Evolutionary conservation across 2,797 vertebrate species (phyloP).

Genomic region (Eulemur mongoz): DNA sequence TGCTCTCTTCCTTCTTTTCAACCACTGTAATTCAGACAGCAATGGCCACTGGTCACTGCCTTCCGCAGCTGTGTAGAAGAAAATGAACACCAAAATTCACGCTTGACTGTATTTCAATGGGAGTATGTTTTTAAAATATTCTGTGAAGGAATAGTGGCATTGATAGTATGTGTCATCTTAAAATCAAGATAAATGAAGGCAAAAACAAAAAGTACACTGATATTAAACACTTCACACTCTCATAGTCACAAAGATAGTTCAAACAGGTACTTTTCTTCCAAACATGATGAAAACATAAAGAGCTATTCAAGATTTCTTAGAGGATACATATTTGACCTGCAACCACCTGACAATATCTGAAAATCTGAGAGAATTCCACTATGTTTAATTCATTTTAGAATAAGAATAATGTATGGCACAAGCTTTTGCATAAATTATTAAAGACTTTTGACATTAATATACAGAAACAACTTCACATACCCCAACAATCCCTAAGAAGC

Average conservation of each 20-base stretch:
- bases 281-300: background rate
- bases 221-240: background rate
- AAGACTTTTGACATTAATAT: background rate
- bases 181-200: constrained; percentile 12
- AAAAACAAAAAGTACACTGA: background rate
- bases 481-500: background rate
- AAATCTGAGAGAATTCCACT: background rate
- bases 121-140: background rate
- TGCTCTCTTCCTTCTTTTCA: constrained; percentile 93
- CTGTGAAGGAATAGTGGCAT: background rate
- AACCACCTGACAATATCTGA: background rate
- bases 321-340: background rate
- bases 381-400: constrained; percentile 32
- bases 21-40: constrained; percentile 91
- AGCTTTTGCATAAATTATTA: constrained; percentile 10
- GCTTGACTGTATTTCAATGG: background rate
- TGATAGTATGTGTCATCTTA: background rate
- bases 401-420: background rate
- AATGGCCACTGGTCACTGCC: constrained; percentile 88
- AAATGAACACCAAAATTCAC: constrained; percentile 10
- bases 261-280: background rate
- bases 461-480: background rate
- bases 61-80: constrained; percentile 84
- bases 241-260: background rate
- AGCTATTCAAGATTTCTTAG: background rate